Base-by-base conservation (phyloP, 2,797 vertebrate genomes). In the Sebastes hopkinsi region DNA sequence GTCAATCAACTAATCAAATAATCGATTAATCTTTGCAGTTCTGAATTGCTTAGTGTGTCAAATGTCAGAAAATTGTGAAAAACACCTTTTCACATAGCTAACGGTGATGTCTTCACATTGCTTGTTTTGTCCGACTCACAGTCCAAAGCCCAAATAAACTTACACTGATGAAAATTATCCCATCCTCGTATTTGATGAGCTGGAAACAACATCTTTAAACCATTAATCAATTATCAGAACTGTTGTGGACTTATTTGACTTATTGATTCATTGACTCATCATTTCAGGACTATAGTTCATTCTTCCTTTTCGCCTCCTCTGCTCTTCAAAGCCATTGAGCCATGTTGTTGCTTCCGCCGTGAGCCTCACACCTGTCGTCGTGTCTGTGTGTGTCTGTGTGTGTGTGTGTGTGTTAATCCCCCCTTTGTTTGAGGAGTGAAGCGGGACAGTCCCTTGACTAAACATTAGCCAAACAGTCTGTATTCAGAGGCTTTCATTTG, bases 381-480 rank as follows among this genome's bases (percentile, higher is more conserved):
- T 55, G 42, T 58, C 20, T 64, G 30, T 58, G 58, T 65, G 68
- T 82, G 67, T 66, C 62, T 72, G 56, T 27, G 27, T 27, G 32
- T 34, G 32, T 56, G 62, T 58, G 62, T 78, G 27, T 76, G 12
- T 65, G 65, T 86, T 87, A 87, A 87, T 88, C 85, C 69, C 58
- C 58, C 54, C 32, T 70, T 84, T 92, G 88, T 93, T 91, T 88
- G 88, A 73, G 23, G 62, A 91, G 84, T 58, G 73, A 80, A 80
- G 73, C 32, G 3, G 82, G 83, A 79, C 72, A 46, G 30, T 69
- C 78, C 67, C 81, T 73, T 5, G 46, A 82, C 80, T 82, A 88
- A 91, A 90, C 84, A 83, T 92, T 89, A 88, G 70, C 69, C 87
- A 80, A 92, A 88, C 87, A 27, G 76, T 79, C 67, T 75, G 58